phyloP scores from a whole-genome alignment of 2,888 invertebrate species.

The Omphaloscelis lunosa region DNA sequence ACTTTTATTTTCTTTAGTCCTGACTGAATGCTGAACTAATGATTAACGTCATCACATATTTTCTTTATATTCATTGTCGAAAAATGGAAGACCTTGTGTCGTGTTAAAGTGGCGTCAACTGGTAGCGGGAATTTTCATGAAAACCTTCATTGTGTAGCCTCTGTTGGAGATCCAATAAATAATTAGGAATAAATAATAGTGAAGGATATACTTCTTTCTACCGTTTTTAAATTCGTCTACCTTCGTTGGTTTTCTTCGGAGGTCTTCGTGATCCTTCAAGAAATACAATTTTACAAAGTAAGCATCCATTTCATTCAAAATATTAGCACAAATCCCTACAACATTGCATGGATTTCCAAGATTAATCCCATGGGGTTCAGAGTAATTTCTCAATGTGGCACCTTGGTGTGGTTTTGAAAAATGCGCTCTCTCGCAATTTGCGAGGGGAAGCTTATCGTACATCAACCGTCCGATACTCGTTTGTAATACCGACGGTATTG shows the following conservation, averaged over 20 bases:
- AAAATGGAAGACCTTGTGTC: no score
- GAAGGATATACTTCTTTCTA: background rate
- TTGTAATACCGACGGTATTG: slow-evolving; percentile 43
- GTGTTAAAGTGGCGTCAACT: no score
- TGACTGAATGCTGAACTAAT: no score
- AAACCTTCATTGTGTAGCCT: no score
- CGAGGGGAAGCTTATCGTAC: slow-evolving; percentile 66
- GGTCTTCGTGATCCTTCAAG: background rate
- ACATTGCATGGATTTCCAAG: slow-evolving; percentile 27
- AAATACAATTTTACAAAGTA: slow-evolving; percentile 5
- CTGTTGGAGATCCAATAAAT: no score
- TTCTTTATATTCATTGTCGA: no score
- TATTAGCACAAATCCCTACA: slow-evolving; percentile 8
- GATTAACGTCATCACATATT: no score
- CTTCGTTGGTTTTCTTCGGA: background rate
- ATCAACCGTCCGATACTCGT: slow-evolving; percentile 68
- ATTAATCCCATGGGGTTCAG: slow-evolving; percentile 51
- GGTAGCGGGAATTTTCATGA: no score
- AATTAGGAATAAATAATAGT: no score
- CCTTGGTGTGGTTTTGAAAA: slow-evolving; percentile 66
- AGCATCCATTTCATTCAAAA: slow-evolving; percentile 24
- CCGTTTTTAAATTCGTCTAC: background rate
- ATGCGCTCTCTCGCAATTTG: slow-evolving; percentile 65
- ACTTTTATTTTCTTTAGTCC: no score
- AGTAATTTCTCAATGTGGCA: slow-evolving; percentile 66